Evolutionary conservation across 1,140 invertebrate genomes (phyloP).

Genomic region (Kradibia gibbosae): DNA sequence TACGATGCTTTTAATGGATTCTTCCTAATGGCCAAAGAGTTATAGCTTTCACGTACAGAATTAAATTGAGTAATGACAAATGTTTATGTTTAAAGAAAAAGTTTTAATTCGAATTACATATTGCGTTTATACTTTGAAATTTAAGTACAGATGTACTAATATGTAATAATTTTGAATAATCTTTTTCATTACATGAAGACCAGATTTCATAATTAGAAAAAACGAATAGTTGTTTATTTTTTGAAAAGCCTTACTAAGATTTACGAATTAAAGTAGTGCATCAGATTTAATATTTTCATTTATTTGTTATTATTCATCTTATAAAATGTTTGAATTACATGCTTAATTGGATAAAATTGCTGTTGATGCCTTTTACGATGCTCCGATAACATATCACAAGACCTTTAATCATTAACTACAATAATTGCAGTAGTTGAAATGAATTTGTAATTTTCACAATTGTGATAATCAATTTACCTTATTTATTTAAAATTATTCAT

Average conservation of each 20-base stretch:
- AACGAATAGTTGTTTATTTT: constrained; percentile 5
- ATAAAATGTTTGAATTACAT: constrained; percentile 26
- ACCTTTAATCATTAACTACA: constrained; percentile 15
- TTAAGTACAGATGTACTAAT: not conserved
- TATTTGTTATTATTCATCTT: constrained; percentile 35
- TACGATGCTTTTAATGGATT: constrained; percentile 53
- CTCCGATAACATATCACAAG: constrained; percentile 29
- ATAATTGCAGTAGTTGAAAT: not conserved
- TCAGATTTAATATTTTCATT: constrained; percentile 27
- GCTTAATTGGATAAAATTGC: constrained; percentile 23
- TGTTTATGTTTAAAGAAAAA: constrained; percentile 23
- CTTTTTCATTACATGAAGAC: constrained; percentile 33
- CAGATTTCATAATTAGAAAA: constrained; percentile 8
- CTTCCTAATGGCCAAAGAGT: constrained; percentile 63
- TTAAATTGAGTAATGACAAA: constrained; percentile 45
- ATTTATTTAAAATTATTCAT: not conserved
- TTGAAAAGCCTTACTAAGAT: constrained; percentile 18
- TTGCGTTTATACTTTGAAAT: constrained; percentile 29
- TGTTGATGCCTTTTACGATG: constrained; percentile 41
- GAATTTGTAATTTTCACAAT: not conserved
- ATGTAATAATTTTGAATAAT: constrained; percentile 9
- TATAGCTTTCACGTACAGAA: constrained; percentile 55
- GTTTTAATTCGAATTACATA: not conserved
- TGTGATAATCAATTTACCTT: constrained; percentile 23
- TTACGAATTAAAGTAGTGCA: not conserved